Percentiles rank a stretch among this genome's conserved stretches.
phyloP scores from a whole-genome alignment of 1,140 invertebrate species.

The Brachionus koreanus region DNA sequence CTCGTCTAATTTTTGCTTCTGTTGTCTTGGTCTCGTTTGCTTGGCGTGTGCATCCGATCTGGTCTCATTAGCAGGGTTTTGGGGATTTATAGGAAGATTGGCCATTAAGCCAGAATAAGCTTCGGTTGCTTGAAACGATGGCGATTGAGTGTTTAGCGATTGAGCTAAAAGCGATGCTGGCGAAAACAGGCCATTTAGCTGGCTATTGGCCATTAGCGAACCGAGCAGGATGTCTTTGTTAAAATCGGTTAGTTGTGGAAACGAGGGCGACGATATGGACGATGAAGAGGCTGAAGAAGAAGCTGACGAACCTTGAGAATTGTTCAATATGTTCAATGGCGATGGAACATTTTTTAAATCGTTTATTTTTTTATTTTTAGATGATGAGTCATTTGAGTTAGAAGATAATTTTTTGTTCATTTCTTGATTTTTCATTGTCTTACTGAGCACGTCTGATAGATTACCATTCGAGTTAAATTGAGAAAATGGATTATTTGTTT shows the following conservation, averaged over 20 bases:
- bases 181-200: background rate
- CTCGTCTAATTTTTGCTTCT: background rate
- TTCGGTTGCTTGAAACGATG: background rate
- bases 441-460: background rate
- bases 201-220: background rate
- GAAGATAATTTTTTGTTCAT: background rate
- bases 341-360: background rate
- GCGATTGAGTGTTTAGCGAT: background rate
- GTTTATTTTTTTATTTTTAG: background rate
- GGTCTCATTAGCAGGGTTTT: background rate
- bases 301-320: background rate
- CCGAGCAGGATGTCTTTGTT: background rate
- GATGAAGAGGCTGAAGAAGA: background rate
- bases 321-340: background rate
- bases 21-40: background rate
- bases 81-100: background rate
- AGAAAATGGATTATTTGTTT: background rate
- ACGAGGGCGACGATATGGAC: background rate
- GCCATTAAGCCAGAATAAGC: background rate
- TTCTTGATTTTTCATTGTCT: conserved; percentile 16
- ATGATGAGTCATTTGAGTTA: background rate
- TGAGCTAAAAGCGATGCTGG: background rate
- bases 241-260: background rate
- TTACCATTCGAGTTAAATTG: background rate
- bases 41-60: background rate